Evolutionary conservation across 2,797 vertebrate genomes (phyloP).

Genomic region (Erpetoichthys calabaricus): DNA sequence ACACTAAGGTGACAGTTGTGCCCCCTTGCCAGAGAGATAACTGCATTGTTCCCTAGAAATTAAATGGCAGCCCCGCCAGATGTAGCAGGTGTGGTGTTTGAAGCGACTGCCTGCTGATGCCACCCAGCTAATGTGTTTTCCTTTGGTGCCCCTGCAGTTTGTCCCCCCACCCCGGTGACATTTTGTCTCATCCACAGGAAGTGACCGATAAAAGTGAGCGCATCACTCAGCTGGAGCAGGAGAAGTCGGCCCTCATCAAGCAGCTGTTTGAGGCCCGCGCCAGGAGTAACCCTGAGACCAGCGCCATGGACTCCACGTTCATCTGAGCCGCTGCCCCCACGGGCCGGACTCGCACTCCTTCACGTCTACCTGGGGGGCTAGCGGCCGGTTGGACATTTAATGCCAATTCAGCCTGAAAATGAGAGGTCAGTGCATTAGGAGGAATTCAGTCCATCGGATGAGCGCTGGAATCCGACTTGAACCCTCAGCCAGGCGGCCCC

Average conservation of each 20-base stretch:
- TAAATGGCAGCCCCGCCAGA: too few relatives aligned
- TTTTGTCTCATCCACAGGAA: constrained; percentile 47
- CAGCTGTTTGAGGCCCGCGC: constrained; percentile 86
- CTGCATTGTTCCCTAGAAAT: too few relatives aligned
- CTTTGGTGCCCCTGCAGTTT: too few relatives aligned
- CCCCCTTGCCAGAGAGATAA: too few relatives aligned
- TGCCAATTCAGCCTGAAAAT: background rate
- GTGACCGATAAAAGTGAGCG: constrained; percentile 79
- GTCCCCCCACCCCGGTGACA: too few relatives aligned
- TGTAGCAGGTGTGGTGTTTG: too few relatives aligned
- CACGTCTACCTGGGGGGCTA: too few relatives aligned
- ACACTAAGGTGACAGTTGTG: too few relatives aligned
- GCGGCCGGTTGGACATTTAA: too few relatives aligned
- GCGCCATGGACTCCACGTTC: constrained; percentile 84
- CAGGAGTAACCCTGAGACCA: constrained; percentile 51
- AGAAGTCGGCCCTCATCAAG: constrained; percentile 87
- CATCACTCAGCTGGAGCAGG: constrained; percentile 85
- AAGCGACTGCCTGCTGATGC: too few relatives aligned
- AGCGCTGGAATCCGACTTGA: background rate
- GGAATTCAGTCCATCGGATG: background rate
- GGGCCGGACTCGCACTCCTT: background rate
- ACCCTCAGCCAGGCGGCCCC: background rate
- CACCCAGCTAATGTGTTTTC: too few relatives aligned
- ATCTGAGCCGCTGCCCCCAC: constrained; percentile 46
- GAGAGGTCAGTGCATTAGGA: too few relatives aligned